Conservation (phyloP, 1,140 invertebrate species). For the Xylocopa sonorina region DNA sequence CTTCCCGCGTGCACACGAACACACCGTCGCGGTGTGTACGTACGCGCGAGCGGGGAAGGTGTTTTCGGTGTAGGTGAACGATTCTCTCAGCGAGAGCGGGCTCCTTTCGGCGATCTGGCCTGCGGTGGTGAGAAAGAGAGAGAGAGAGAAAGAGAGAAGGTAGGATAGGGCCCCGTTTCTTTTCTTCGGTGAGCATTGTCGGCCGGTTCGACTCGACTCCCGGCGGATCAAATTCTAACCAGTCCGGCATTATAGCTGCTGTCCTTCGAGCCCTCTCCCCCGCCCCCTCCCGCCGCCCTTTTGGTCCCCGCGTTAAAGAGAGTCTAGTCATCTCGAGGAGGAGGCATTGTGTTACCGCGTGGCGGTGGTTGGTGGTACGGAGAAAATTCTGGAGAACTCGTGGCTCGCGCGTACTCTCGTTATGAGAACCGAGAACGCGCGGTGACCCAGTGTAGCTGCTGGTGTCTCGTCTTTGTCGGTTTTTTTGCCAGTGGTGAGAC, state of each 20-base stretch:
- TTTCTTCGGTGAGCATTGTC: conserved; percentile 73
- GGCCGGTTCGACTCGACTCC: conserved; percentile 75
- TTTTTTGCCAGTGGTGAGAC: neutral
- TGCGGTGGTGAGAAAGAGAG: neutral
- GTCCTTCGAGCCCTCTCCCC: conserved; percentile 74
- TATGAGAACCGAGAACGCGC: conserved; percentile 17
- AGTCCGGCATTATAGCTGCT: conserved; percentile 79
- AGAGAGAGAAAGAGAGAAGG: conserved; percentile 18
- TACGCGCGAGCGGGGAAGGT: neutral
- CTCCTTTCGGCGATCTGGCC: conserved; percentile 28
- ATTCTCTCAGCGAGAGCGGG: conserved; percentile 4
- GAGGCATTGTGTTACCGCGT: conserved; percentile 76
- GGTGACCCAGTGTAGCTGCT: neutral
- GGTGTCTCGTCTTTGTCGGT: conserved; percentile 11
- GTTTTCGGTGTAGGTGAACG: conserved; percentile 34
- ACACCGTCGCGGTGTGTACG: no score
- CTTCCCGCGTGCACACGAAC: conserved; percentile 24
- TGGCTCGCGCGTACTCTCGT: neutral
- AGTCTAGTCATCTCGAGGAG: conserved; percentile 74
- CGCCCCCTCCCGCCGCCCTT: conserved; percentile 48
- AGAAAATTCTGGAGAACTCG: conserved; percentile 59
- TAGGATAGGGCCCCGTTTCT: conserved; percentile 61
- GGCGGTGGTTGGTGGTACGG: conserved; percentile 47
- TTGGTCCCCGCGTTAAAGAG: conserved; percentile 60
- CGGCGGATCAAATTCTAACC: conserved; percentile 82